Percentiles rank a stretch among this genome's conserved stretches.
Conservation (phyloP, 2,888 invertebrate genomes). For the Eupithecia centaureata region DNA sequence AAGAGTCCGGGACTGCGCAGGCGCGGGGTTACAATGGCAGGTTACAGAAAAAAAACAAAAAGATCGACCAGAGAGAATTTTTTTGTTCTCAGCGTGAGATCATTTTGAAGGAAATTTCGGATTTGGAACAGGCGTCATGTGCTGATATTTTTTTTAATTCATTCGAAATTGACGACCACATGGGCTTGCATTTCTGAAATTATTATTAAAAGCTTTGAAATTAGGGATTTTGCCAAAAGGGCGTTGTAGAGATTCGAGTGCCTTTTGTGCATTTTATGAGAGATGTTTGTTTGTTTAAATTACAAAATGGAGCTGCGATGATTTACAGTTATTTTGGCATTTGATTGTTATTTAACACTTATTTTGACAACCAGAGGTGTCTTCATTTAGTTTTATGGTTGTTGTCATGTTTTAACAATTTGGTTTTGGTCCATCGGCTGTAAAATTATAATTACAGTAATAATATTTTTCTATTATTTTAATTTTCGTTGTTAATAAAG, state of each 20-base stretch:
- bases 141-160: constrained; percentile 60
- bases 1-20: constrained; percentile 72
- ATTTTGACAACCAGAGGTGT: constrained; percentile 17
- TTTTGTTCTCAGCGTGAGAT: constrained; percentile 79
- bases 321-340: constrained; percentile 21
- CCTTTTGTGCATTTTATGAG: constrained; percentile 52
- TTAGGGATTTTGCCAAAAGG: constrained; percentile 63
- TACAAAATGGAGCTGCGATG: constrained; percentile 49
- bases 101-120: constrained; percentile 79
- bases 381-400: constrained; percentile 9
- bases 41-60: constrained; percentile 69
- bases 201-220: constrained; percentile 63
- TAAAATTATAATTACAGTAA: constrained; percentile 4
- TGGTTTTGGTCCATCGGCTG: constrained; percentile 1
- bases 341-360: constrained; percentile 20
- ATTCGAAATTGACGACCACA: constrained; percentile 48
- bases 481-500: too few species aligned
- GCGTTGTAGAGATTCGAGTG: constrained; percentile 59
- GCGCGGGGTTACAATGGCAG: constrained; percentile 63
- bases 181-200: constrained; percentile 53
- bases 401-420: constrained; percentile 6
- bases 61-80: constrained; percentile 68
- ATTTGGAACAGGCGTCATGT: constrained; percentile 79
- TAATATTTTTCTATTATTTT: too few species aligned
- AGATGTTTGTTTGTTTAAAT: constrained; percentile 63